phyloP scores from a whole-genome alignment of 92 coral and sea anemone genomes.

The Palythoa grandis region DNA sequence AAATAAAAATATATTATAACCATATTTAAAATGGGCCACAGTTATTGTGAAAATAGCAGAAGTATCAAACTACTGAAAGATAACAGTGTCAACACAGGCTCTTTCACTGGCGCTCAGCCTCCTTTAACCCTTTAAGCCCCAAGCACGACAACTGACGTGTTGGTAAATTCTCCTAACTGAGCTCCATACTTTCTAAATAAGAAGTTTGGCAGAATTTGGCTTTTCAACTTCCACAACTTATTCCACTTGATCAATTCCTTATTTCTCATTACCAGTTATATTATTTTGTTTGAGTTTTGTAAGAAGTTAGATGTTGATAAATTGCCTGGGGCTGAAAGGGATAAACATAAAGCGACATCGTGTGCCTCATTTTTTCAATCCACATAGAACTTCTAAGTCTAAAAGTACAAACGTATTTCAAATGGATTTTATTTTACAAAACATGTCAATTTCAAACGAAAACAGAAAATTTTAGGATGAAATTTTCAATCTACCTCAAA shows the following conservation, averaged over 20 bases:
- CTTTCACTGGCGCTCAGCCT: background rate
- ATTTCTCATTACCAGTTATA: no score
- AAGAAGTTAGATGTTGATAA: no score
- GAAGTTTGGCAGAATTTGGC: no score
- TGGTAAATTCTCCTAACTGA: no score
- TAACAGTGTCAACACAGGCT: background rate
- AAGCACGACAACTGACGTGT: no score
- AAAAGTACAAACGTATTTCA: background rate
- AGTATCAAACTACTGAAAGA: constrained; percentile 25
- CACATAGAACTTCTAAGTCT: background rate
- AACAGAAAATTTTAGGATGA: background rate
- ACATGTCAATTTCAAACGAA: background rate
- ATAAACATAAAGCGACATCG: background rate
- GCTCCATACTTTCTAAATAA: no score
- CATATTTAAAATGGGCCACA: constrained; percentile 27
- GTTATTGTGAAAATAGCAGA: constrained; percentile 4
- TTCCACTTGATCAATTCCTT: no score
- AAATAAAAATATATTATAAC: constrained; percentile 46
- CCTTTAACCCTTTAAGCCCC: no score
- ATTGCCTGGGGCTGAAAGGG: no score
- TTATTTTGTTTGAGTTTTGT: no score
- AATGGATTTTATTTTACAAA: background rate
- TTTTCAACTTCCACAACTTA: no score
- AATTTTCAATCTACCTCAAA: background rate
- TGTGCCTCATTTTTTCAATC: background rate